Percentiles rank a stretch among this genome's conserved stretches.
Evolutionary conservation across 1,140 invertebrate genomes (phyloP).

Genomic region (Drosophila bocki): DNA sequence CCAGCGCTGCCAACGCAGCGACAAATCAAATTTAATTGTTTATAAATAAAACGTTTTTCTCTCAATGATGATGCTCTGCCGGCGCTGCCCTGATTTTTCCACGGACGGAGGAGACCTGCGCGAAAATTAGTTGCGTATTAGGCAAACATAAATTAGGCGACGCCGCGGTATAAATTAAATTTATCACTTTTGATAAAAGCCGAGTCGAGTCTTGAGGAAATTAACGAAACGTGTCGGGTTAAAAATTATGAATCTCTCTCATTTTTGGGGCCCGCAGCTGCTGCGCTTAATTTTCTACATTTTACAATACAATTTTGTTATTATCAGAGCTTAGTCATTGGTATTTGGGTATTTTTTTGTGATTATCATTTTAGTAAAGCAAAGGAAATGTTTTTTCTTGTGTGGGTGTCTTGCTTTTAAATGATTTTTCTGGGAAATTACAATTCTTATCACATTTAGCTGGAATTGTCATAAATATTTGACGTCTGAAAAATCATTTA

Average conservation of each 20-base stretch:
- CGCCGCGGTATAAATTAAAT: slow-evolving; percentile 71
- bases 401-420: background rate
- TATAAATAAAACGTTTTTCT: slow-evolving; percentile 83
- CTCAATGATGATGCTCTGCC: slow-evolving; percentile 46
- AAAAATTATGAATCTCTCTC: slow-evolving; percentile 29
- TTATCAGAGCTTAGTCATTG: slow-evolving; percentile 3
- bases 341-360: background rate
- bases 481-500: background rate
- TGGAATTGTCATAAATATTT: background rate
- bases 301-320: slow-evolving; percentile 1
- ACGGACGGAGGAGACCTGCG: slow-evolving; percentile 38
- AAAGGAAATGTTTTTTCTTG: background rate
- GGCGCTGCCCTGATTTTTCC: slow-evolving; percentile 20
- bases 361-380: slow-evolving; percentile 9
- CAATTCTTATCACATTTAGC: slow-evolving; percentile 5
- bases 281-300: background rate
- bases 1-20: slow-evolving; percentile 53
- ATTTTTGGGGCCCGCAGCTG: slow-evolving; percentile 1
- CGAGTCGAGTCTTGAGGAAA: slow-evolving; percentile 29
- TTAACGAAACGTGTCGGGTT: slow-evolving; percentile 54
- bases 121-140: slow-evolving; percentile 78
- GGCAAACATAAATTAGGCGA: slow-evolving; percentile 77
- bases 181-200: slow-evolving; percentile 74
- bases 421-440: background rate
- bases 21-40: slow-evolving; percentile 84